phyloP scores from a whole-genome alignment of 2,797 vertebrate genomes.

The Busarellus nigricollis region DNA sequence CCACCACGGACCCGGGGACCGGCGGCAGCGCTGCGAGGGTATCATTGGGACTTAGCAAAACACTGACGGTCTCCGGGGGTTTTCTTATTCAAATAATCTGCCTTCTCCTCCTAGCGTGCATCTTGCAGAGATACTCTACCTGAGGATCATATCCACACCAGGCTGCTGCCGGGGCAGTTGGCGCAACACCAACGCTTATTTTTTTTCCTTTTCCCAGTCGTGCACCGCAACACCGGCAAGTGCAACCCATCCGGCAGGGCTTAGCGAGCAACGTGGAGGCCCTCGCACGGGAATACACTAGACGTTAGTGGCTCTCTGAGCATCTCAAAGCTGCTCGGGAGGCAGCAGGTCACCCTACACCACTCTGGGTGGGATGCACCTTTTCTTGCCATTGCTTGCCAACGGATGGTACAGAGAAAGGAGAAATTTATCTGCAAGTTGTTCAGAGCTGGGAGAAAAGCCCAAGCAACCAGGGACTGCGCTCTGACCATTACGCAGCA shows the following conservation, averaged over 20 bases:
- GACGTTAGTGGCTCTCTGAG: fast-evolving
- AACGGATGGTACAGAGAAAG: not conserved
- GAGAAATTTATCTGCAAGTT: not conserved
- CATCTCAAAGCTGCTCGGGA: not conserved
- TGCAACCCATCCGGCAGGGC: fast-evolving
- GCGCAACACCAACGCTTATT: not conserved
- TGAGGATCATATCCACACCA: not conserved
- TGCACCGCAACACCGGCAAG: fast-evolving
- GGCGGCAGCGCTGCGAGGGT: not conserved
- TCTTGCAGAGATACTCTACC: not conserved
- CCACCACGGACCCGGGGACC: fast-evolving
- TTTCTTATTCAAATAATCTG: not conserved
- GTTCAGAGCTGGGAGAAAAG: not conserved
- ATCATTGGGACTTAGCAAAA: not conserved
- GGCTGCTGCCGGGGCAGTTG: not conserved
- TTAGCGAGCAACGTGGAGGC: not conserved
- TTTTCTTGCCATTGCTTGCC: not conserved
- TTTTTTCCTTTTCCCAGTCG: not conserved
- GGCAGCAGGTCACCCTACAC: fast-evolving
- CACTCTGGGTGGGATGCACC: not conserved
- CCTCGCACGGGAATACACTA: fast-evolving
- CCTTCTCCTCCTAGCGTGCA: not conserved
- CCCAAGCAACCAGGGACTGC: fast-evolving
- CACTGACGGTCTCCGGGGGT: not conserved
- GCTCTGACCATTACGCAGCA: not conserved